A percentile compares a stretch with the other conserved stretches of the same genome.
Evolutionary conservation across 2,113 vertebrate species (phyloP).

Genomic region (Ctenomys sociabilis): DNA sequence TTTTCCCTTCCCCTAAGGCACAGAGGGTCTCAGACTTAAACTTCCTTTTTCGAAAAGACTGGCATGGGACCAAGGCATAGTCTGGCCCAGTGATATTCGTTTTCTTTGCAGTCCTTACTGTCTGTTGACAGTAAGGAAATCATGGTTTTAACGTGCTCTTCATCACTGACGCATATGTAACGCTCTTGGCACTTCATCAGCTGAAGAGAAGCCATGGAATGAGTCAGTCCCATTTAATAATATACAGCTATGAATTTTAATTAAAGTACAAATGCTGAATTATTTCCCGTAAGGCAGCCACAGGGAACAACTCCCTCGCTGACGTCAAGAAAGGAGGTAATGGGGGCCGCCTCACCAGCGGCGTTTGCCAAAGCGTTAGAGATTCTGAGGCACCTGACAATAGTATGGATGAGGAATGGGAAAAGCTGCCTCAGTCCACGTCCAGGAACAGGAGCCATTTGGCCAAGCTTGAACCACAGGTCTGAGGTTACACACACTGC

Average conservation of each 20-base stretch:
- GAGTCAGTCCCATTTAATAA: conserved; percentile 76
- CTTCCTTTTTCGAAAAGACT: background rate
- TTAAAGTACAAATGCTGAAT: conserved; percentile 75
- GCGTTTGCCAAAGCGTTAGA: conserved; percentile 44
- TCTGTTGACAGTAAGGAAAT: background rate
- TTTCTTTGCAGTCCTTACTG: background rate
- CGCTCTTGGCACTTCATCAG: conserved; percentile 46
- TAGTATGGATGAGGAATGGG: conserved; percentile 35
- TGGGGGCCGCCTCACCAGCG: conserved; percentile 51
- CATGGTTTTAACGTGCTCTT: background rate
- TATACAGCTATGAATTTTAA: conserved; percentile 74
- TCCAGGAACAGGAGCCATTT: conserved; percentile 44
- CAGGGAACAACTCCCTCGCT: conserved; percentile 67
- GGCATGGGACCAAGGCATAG: too few species aligned
- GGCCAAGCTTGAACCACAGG: conserved; percentile 45
- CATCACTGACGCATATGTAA: background rate
- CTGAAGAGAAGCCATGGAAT: conserved; percentile 63
- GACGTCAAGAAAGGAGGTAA: conserved; percentile 70
- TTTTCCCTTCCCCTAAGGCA: background rate
- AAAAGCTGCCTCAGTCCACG: background rate
- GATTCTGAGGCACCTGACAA: conserved; percentile 34
- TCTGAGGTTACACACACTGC: background rate
- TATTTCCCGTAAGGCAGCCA: conserved; percentile 75
- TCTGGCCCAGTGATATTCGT: background rate
- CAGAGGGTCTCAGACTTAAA: background rate